Evolutionary conservation across 2,888 invertebrate species (phyloP).

Genomic region (Synergus japonicus): DNA sequence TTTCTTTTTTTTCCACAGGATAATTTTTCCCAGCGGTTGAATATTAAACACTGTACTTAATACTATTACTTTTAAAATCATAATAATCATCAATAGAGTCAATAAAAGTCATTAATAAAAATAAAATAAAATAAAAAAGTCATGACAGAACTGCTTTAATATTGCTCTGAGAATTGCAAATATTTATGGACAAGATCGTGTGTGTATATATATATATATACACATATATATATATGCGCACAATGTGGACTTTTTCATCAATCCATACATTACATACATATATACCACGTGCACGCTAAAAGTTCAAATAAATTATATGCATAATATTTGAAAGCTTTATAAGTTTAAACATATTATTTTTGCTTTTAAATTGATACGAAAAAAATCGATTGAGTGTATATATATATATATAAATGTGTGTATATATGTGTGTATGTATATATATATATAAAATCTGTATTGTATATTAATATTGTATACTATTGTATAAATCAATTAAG

Average conservation of each 20-base stretch:
- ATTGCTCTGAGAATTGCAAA: background rate
- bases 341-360: conserved; percentile 30
- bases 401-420: background rate
- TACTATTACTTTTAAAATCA: background rate
- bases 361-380: too few species aligned
- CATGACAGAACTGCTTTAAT: background rate
- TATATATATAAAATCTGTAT: background rate
- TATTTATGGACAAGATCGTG: background rate
- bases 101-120: background rate
- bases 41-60: conserved; percentile 8
- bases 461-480: background rate
- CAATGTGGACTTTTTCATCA: background rate
- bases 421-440: background rate
- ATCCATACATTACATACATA: conserved; percentile 1
- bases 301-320: conserved; percentile 21
- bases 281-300: conserved; percentile 10
- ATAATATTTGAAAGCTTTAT: background rate
- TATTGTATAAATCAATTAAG: background rate
- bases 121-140: background rate
- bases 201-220: too few species aligned
- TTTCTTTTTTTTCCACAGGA: background rate
- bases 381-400: too few species aligned
- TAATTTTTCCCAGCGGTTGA: background rate
- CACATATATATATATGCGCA: background rate
- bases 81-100: background rate